Percentiles rank a stretch among this genome's conserved stretches.
Evolutionary conservation across 2,113 vertebrate genomes (phyloP).

Genomic region (Chloropsis hardwickii): DNA sequence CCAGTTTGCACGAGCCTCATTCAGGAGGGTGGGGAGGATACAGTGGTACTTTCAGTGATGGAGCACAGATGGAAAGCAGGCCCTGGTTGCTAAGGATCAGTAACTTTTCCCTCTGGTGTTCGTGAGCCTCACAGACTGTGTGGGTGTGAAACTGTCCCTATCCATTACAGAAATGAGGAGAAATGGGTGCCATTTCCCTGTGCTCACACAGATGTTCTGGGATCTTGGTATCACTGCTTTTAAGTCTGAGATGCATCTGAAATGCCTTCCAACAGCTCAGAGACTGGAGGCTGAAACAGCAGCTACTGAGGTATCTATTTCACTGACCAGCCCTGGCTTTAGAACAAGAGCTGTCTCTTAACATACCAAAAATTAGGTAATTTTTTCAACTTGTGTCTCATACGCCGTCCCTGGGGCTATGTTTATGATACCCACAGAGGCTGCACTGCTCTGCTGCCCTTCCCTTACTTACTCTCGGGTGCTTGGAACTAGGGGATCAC

Average conservation of each 20-base stretch:
- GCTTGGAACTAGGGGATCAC: rapidly evolving
- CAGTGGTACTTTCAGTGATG: no score
- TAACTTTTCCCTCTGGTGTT: background rate
- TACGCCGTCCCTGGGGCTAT: rapidly evolving
- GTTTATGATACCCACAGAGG: no score
- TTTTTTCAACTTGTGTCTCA: background rate
- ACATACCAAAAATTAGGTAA: background rate
- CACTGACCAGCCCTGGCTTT: background rate
- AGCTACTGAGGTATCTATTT: background rate
- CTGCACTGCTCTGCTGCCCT: background rate
- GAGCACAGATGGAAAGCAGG: background rate
- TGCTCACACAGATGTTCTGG: rapidly evolving
- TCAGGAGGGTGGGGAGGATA: rapidly evolving
- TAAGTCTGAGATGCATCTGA: background rate
- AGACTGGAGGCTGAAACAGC: background rate
- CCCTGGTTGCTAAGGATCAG: background rate
- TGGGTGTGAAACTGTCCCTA: rapidly evolving
- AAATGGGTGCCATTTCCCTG: rapidly evolving
- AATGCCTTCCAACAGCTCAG: background rate
- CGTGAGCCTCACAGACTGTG: rapidly evolving
- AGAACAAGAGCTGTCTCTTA: background rate
- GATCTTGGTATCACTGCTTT: background rate
- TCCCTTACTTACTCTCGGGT: rapidly evolving
- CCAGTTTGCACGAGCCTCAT: no score
- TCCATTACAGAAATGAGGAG: background rate